phyloP scores from a whole-genome alignment of 2,113 vertebrate genomes.

The Sigmodon hispidus region DNA sequence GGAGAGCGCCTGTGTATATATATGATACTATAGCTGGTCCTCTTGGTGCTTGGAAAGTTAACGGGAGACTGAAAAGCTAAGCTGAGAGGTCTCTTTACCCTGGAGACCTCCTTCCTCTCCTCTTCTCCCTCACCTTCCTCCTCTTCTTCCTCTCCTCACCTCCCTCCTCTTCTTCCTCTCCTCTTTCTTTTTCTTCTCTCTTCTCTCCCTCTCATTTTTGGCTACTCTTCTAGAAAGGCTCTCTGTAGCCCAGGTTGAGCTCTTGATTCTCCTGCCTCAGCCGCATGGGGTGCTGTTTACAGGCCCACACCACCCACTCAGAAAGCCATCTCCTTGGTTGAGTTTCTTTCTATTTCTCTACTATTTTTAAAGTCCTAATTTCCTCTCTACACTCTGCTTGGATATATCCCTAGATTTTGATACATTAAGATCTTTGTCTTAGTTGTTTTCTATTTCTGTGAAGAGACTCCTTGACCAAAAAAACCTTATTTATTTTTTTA shows the following conservation, averaged over 20 bases:
- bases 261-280: not conserved
- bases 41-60: not conserved
- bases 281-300: not conserved
- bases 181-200: not conserved
- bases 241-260: not conserved
- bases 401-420: not conserved
- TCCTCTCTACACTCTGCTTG: not conserved
- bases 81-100: not conserved
- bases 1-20: not conserved
- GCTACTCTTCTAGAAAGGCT: not conserved
- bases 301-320: not conserved
- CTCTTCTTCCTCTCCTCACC: not conserved
- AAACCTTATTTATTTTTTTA: not conserved
- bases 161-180: no score
- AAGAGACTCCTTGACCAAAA: not conserved
- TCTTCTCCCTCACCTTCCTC: not conserved
- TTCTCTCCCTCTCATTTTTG: no score
- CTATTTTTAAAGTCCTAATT: not conserved
- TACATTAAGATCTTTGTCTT: not conserved
- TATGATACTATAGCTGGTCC: not conserved
- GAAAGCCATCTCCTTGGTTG: not conserved
- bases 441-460: not conserved
- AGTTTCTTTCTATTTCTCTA: not conserved
- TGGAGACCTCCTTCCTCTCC: not conserved
- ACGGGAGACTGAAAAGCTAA: not conserved